phyloP scores from a whole-genome alignment of 2,888 invertebrate genomes.

The Siphonodentalium dalli region DNA sequence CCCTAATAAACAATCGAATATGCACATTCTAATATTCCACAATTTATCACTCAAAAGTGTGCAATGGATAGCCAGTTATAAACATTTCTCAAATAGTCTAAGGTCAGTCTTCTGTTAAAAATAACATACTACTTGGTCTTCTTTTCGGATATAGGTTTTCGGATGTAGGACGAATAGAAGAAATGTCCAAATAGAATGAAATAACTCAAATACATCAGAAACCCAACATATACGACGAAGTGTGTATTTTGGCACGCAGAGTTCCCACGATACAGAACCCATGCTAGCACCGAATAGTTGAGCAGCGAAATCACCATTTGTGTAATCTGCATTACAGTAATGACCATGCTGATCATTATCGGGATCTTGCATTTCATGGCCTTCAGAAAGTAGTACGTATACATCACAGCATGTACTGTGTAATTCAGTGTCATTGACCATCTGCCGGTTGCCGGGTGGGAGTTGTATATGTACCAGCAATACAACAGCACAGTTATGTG shows the following conservation, averaged over 20 bases:
- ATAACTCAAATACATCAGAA: constrained; percentile 64
- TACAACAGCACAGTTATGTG: constrained; percentile 68
- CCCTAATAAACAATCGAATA: too few species aligned
- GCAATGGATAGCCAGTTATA: too few species aligned
- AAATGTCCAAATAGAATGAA: constrained; percentile 63
- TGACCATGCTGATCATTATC: constrained; percentile 79
- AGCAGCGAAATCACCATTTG: constrained; percentile 96
- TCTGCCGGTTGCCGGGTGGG: constrained; percentile 60
- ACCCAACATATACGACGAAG: constrained; percentile 61
- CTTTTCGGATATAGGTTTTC: too few species aligned
- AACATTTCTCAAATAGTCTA: too few species aligned
- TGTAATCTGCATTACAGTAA: constrained; percentile 86
- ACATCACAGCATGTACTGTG: constrained; percentile 68
- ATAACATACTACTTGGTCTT: too few species aligned
- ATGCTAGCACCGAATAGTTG: constrained; percentile 80
- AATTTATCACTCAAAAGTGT: too few species aligned
- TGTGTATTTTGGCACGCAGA: too few species aligned
- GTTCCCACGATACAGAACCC: too few species aligned
- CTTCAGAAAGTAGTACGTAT: constrained; percentile 67
- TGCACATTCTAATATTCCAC: too few species aligned
- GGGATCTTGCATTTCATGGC: constrained; percentile 70
- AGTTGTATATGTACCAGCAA: constrained; percentile 65
- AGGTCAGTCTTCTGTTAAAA: too few species aligned
- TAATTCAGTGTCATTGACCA: constrained; percentile 69
- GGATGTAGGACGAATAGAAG: constrained; percentile 62